Evolutionary conservation across 2,888 invertebrate genomes (phyloP).

Genomic region (Diaprepes abbreviatus): DNA sequence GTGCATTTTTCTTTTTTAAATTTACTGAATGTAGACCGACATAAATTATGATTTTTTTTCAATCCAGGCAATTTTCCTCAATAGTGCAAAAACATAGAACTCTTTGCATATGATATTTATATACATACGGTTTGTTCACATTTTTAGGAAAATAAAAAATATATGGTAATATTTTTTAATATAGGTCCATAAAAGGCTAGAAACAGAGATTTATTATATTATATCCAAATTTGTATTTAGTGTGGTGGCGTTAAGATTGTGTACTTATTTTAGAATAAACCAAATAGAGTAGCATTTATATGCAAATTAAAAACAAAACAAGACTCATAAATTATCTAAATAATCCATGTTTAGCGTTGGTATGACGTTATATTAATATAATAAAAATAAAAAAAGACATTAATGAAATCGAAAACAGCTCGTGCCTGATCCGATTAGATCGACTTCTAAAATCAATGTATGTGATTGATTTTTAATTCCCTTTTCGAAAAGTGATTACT

Average conservation of each 20-base stretch:
- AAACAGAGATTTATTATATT: background rate
- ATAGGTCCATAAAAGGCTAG: background rate
- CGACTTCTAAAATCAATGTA: conserved; percentile 42
- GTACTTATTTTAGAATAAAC: conserved; percentile 29
- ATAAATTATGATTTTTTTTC: too few relatives aligned
- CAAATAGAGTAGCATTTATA: conserved; percentile 46
- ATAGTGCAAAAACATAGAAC: too few relatives aligned
- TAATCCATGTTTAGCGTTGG: conserved; percentile 34
- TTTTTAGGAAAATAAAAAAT: too few relatives aligned
- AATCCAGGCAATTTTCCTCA: too few relatives aligned
- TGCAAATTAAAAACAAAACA: conserved; percentile 37
- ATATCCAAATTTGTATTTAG: background rate
- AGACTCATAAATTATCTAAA: conserved; percentile 41
- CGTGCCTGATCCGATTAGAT: conserved; percentile 48
- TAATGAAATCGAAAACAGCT: conserved; percentile 44
- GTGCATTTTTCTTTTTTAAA: too few relatives aligned
- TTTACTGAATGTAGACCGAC: too few relatives aligned
- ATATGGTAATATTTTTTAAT: too few relatives aligned
- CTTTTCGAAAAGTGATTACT: conserved; percentile 38
- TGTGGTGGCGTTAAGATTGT: background rate
- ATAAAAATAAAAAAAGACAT: conserved; percentile 41
- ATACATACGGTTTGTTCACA: too few relatives aligned
- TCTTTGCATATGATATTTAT: too few relatives aligned
- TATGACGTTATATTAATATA: conserved; percentile 45
- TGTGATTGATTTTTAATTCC: conserved; percentile 47